A percentile compares a stretch with the other conserved stretches of the same genome.
Evolutionary conservation across 1,140 invertebrate genomes (phyloP).

Genomic region (Trissolcus basalis): DNA sequence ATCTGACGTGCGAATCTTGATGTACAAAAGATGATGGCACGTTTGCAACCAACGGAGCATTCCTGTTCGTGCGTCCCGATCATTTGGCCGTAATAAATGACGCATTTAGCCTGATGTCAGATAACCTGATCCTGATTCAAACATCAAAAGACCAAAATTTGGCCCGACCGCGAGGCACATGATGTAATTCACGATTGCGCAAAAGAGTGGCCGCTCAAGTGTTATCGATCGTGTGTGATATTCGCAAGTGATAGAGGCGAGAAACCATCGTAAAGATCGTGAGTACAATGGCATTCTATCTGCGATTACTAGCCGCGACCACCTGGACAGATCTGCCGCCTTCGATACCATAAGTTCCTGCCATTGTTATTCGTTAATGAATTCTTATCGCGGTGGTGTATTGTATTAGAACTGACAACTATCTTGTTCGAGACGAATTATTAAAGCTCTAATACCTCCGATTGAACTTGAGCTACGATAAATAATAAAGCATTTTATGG

Average conservation of each 20-base stretch:
- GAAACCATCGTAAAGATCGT: slow-evolving; percentile 45
- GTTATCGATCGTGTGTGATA: slow-evolving; percentile 45
- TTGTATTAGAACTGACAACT: slow-evolving; percentile 42
- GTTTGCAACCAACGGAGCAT: slow-evolving; percentile 34
- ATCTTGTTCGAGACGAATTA: slow-evolving; percentile 48
- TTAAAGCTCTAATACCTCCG: no score
- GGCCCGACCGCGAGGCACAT: slow-evolving; percentile 5
- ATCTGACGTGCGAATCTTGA: slow-evolving; percentile 49
- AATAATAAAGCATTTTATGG: no score
- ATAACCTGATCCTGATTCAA: slow-evolving; percentile 24
- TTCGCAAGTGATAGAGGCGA: slow-evolving; percentile 39
- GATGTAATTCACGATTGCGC: slow-evolving; percentile 9
- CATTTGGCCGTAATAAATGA: slow-evolving; percentile 47
- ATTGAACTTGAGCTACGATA: no score
- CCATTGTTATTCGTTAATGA: slow-evolving; percentile 53
- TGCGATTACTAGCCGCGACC: slow-evolving; percentile 48
- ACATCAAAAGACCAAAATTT: slow-evolving; percentile 19
- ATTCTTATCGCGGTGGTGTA: slow-evolving; percentile 32
- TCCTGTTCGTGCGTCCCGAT: slow-evolving; percentile 35
- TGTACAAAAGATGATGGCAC: slow-evolving; percentile 31
- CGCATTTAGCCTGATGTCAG: slow-evolving; percentile 38
- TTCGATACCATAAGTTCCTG: slow-evolving; percentile 34
- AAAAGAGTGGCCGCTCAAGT: slow-evolving; percentile 16
- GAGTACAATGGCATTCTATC: slow-evolving; percentile 55
- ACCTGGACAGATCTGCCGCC: slow-evolving; percentile 55